Percentiles rank a stretch among this genome's conserved stretches.
Evolutionary conservation across 2,113 vertebrate genomes (phyloP).

Genomic region (Okapia johnstoni): DNA sequence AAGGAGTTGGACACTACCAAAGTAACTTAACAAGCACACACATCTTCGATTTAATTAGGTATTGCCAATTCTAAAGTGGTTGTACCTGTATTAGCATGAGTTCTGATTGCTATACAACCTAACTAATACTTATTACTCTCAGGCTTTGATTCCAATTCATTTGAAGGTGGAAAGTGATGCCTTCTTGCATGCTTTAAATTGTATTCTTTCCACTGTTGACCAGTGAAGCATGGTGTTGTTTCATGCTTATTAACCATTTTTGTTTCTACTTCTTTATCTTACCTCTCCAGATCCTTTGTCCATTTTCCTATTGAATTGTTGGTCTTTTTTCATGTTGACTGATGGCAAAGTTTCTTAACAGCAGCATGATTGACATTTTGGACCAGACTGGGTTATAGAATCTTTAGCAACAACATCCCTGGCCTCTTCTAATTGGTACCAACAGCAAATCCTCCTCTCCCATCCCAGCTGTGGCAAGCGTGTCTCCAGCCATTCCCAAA

Average conservation of each 20-base stretch:
- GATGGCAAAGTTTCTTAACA: constrained; percentile 10
- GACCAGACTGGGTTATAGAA: not conserved
- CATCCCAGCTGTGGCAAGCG: not conserved
- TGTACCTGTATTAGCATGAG: not conserved
- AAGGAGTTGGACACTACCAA: not conserved
- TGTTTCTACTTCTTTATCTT: constrained; percentile 11
- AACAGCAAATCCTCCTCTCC: not conserved
- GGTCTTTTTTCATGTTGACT: constrained; percentile 33
- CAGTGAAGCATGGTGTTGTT: not conserved
- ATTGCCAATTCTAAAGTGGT: not conserved
- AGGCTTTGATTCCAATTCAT: not conserved
- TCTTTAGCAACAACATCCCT: not conserved
- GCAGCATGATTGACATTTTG: not conserved
- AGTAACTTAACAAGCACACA: not conserved
- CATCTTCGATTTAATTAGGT: not conserved
- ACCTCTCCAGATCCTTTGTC: not conserved
- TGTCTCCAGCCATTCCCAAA: not conserved
- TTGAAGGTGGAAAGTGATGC: not conserved
- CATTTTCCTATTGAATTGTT: constrained; percentile 45
- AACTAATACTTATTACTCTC: not conserved
- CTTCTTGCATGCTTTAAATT: not conserved
- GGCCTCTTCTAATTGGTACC: not conserved
- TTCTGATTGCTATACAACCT: not conserved
- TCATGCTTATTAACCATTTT: not conserved
- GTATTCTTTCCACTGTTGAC: not conserved